Percentiles rank a stretch among this genome's conserved stretches.
These are phyloP conservation scores for Xerus rutilus DNA, from an alignment of 2,797 vertebrate species.

Conservation along the genomic window DNA sequence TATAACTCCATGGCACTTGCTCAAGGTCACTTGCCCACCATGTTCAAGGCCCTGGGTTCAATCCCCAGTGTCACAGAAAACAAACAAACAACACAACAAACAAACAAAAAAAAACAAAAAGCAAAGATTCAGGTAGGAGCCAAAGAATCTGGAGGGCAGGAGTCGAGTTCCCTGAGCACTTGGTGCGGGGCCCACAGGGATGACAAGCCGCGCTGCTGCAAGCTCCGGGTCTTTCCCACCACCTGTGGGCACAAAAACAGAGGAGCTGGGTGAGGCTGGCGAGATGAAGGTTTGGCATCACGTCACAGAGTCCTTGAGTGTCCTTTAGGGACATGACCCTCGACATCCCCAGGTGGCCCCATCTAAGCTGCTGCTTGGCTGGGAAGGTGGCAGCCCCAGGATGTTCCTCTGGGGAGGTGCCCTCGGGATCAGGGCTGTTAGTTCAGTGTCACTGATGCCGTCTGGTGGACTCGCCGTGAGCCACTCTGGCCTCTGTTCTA, in stretches of 20 bases:
- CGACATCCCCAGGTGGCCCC: rapidly evolving
- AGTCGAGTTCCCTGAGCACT: background rate
- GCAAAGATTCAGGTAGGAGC: background rate
- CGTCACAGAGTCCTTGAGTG: rapidly evolving
- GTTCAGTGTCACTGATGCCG: background rate
- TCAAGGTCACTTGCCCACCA: too few species aligned
- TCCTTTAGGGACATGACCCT: too few species aligned
- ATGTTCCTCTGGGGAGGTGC: rapidly evolving
- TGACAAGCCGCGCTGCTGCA: rapidly evolving
- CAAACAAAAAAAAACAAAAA: too few species aligned
- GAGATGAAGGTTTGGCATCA: rapidly evolving
- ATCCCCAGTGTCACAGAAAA: too few species aligned
- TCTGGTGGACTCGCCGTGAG: rapidly evolving
- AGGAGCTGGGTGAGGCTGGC: background rate
- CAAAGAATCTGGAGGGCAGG: background rate
- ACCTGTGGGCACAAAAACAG: background rate
- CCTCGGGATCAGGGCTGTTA: rapidly evolving
- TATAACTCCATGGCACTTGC: too few species aligned
- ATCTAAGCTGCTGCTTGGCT: background rate
- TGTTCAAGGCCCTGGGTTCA: too few species aligned
- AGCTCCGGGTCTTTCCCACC: background rate
- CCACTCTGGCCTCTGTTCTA: background rate
- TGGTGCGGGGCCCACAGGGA: rapidly evolving
- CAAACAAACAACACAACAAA: too few species aligned
- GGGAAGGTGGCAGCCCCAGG: background rate